Evolutionary conservation across 2,797 vertebrate species (phyloP), one percentile per base, ranked within the genome.

Genomic region (Balearica regulorum): DNA sequence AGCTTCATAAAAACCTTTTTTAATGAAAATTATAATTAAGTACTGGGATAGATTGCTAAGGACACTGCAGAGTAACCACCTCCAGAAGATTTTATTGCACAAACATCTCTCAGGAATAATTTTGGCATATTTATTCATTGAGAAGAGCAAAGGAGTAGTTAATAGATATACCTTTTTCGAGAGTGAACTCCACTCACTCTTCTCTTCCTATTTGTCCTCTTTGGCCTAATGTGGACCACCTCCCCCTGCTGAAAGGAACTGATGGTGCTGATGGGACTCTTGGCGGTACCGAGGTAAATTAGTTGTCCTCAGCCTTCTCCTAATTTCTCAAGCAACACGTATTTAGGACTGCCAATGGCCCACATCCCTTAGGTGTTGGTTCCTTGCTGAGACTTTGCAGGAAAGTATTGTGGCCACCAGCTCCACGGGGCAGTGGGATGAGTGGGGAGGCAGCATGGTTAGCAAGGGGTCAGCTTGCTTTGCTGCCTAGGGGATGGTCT

Each of bases 11-110:
- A 84, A 87, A 53, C 2, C 24, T 35, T 49, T 58, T 46, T n/a
- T 18, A 72, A 88, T 80, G 54, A 86, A 83, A 94, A 54, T 76
- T 20, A 24, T 77, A 80, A 49, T 64, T 25, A 54, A 86, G 11
- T 61, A 31, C 65, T 25, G 25, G 31, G 31, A 18, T n/a, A 37
- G 65, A 16, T 48, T 78, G 28, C 77, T 66, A 19, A 44, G 39
- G 61, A 46, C 48, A 26, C 15, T 5, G 6, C 48, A 75, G 21
- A 70, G 5, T 6, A 80, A 29, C 55, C 49, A 61, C 8, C 53
- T 71, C 72, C 25, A 57, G 51, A 66, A 57, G 51, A 25, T 86
- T 80, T 70, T 33, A 54, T 15, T 58, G 65, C 39, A 58, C 41
- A 87, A 71, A 31, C 1, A 1, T 29, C 61, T 61, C 65, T 62